Evolutionary conservation across 1,140 invertebrate genomes (phyloP), one percentile per base, ranked within the genome.

Genomic region (Euglossa dilemma): DNA sequence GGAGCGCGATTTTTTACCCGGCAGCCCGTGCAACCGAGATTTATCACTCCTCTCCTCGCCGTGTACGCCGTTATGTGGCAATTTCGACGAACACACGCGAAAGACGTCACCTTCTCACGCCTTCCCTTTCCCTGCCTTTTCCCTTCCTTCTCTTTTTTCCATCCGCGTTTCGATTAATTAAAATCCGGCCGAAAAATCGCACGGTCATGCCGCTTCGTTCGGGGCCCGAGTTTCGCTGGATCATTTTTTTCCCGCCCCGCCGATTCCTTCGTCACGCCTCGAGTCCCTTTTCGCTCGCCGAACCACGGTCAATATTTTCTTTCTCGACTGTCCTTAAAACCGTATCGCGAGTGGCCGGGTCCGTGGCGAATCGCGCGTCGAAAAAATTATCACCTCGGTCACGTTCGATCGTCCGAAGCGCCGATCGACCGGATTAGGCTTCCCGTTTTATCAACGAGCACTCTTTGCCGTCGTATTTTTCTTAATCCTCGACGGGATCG

Each of bases 1-100:
- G 4, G 18, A 16, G 8, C 67, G 36, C 56, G 61, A 75, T 59
- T 82, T 78, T 61, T 84, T 80, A 6, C 14, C 12, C 12, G 12
- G 11, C 50, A 56, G 54, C 16, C 12, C 16, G 63, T 56, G 67
- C 47, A 76, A 86, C 63, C 70, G 43, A 70, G 83, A 86, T 85
- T 73, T 70, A 81, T 73, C 66, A 66, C 66, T 56, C 66, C 76
- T 47, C 18, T 47, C 18, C 28, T 47, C 77, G 52, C 54, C 8
- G 47, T 23, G 28, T 45, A n/a, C 50, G 47, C 47, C 54, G 45
- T 43, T 66, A 61, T 56, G 64, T 59, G 66, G 61, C 52, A 69
- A 72, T 74, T 57, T 61, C 57, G 28, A 16, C 14, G 70, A 25
- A n/a, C 52, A 63, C 23, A 20, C 47, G 23, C 59, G 61, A 63